phyloP scores from a whole-genome alignment of 23 tunicate genomes.

The Diplosoma virens region DNA sequence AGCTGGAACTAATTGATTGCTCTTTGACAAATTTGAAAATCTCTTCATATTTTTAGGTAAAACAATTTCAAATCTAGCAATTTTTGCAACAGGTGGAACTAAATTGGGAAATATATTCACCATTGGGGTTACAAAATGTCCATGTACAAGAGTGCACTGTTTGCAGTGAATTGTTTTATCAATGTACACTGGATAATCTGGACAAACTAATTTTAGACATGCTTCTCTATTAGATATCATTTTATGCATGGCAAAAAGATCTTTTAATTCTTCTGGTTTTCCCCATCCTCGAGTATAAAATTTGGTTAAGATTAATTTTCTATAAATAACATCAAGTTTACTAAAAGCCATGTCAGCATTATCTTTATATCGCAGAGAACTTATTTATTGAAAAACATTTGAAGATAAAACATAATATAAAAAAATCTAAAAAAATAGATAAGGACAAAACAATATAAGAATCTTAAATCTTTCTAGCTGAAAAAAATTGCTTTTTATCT shows the following conservation, averaged over 20 bases:
- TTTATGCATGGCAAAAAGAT: constrained; percentile 62
- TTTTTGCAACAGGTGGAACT: constrained; percentile 50
- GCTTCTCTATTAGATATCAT: constrained; percentile 54
- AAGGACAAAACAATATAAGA: too few relatives aligned
- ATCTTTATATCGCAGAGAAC: too few relatives aligned
- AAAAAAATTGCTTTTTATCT: too few relatives aligned
- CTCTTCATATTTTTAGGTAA: constrained; percentile 27
- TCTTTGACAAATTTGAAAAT: background rate
- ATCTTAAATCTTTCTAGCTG: too few relatives aligned
- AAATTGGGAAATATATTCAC: constrained; percentile 48
- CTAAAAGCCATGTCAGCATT: constrained; percentile 36
- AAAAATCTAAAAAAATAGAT: too few relatives aligned
- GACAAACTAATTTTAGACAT: constrained; percentile 41
- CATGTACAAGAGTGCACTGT: constrained; percentile 42
- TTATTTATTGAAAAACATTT: too few relatives aligned
- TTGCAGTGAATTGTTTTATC: constrained; percentile 9
- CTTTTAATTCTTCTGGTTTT: constrained; percentile 74
- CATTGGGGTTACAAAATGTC: constrained; percentile 66
- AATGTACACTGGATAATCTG: constrained; percentile 35
- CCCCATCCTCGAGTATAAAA: constrained; percentile 96
- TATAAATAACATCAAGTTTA: constrained; percentile 66
- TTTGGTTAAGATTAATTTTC: constrained; percentile 68
- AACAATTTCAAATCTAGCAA: constrained; percentile 77
- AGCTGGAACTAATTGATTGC: constrained; percentile 21
- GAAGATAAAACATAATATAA: too few relatives aligned